phyloP scores from a whole-genome alignment of 2,797 vertebrate genomes.

The Enteromius argenteus region DNA sequence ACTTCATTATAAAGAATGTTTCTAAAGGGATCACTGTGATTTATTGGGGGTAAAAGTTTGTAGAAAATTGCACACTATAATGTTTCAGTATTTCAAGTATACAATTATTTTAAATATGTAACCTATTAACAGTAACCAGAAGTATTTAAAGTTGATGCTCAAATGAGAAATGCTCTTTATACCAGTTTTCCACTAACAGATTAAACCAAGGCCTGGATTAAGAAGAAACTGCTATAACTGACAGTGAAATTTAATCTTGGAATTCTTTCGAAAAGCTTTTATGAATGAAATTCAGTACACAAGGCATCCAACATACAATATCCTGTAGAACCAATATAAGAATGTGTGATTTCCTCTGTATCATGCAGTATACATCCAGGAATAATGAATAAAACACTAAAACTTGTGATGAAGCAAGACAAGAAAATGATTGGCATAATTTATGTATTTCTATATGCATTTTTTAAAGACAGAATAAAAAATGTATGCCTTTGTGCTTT shows the following conservation, averaged over 20 bases:
- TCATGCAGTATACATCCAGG: background rate
- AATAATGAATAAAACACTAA: background rate
- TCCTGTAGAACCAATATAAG: background rate
- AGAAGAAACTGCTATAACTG: background rate
- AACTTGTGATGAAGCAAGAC: background rate
- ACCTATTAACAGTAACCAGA: background rate
- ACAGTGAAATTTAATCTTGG: constrained; percentile 23
- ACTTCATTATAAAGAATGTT: background rate
- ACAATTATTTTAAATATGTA: background rate
- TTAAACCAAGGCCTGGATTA: constrained; percentile 6
- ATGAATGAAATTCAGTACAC: constrained; percentile 10
- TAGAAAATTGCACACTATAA: background rate
- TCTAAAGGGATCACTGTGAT: background rate
- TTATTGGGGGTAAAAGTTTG: background rate
- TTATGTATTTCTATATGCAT: background rate
- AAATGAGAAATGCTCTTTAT: background rate
- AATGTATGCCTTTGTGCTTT: background rate
- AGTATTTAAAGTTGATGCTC: background rate
- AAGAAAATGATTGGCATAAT: background rate
- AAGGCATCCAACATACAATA: background rate
- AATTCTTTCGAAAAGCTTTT: constrained; percentile 6
- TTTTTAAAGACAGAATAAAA: background rate
- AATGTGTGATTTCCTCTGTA: background rate
- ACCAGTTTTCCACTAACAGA: constrained; percentile 1
- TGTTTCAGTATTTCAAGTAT: background rate